These are phyloP conservation scores for Alethe castanea DNA, from an alignment of 2,113 vertebrate genomes.

Conservation along the genomic window DNA sequence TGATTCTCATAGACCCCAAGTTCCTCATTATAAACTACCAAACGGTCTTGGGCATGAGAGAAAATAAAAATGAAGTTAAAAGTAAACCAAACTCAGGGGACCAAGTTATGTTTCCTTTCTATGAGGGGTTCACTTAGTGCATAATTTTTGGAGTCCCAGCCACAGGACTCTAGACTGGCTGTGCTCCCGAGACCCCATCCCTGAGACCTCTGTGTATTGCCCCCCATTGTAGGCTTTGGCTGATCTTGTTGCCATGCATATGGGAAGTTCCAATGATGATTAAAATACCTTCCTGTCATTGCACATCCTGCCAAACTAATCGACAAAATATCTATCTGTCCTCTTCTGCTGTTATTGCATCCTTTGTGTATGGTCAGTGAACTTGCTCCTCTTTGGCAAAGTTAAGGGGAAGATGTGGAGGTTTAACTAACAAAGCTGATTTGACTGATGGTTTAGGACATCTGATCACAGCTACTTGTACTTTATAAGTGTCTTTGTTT, in stretches of 20 bases:
- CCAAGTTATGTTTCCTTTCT: background rate
- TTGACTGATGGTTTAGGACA: conserved; percentile 78
- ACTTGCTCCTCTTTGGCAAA: conserved; percentile 75
- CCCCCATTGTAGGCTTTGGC: conserved; percentile 9
- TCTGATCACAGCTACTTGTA: conserved; percentile 75
- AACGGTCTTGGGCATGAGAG: background rate
- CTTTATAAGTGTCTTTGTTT: conserved; percentile 88
- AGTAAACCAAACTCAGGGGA: background rate
- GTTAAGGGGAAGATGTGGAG: conserved; percentile 74
- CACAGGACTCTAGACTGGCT: background rate
- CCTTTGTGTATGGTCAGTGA: conserved; percentile 70
- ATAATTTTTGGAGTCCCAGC: conserved; percentile 21
- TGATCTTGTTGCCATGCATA: conserved; percentile 54
- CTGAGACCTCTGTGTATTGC: background rate
- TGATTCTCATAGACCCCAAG: background rate
- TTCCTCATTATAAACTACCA: background rate
- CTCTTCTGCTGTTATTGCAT: conserved; percentile 67
- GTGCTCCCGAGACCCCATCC: background rate
- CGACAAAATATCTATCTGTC: conserved; percentile 67
- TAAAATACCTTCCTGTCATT: conserved; percentile 59
- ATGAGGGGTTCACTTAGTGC: background rate
- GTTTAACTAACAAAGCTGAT: conserved; percentile 76
- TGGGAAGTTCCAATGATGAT: conserved; percentile 64
- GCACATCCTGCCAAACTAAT: conserved; percentile 69
- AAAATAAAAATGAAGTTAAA: background rate